These are phyloP conservation scores for Malachius bipustulatus DNA, from an alignment of 2,888 invertebrate genomes.

Conservation along the genomic window DNA sequence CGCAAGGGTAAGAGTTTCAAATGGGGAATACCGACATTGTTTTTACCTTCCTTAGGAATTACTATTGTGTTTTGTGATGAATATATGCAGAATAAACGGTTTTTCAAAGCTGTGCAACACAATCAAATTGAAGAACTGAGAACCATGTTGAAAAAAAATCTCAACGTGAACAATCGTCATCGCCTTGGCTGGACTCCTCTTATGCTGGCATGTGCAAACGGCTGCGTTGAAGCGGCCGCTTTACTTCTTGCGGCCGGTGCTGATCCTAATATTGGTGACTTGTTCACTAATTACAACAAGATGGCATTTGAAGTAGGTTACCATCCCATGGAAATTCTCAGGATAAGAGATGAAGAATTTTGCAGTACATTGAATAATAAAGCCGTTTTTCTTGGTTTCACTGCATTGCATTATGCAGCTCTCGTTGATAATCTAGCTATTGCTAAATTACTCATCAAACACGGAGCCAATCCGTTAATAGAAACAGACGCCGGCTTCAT, in stretches of 20 bases:
- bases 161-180: slow-evolving; percentile 59
- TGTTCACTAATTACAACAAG: slow-evolving; percentile 57
- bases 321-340: slow-evolving; percentile 60
- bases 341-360: slow-evolving; percentile 73
- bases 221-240: slow-evolving; percentile 47
- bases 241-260: slow-evolving; percentile 63
- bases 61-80: too few relatives aligned
- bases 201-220: slow-evolving; percentile 74
- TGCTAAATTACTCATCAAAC: slow-evolving; percentile 53
- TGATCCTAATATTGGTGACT: slow-evolving; percentile 62
- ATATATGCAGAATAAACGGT: slow-evolving; percentile 37
- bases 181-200: slow-evolving; percentile 77
- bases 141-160: slow-evolving; percentile 31
- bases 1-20: too few relatives aligned
- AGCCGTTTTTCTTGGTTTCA: slow-evolving; percentile 73
- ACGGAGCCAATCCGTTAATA: slow-evolving; percentile 60
- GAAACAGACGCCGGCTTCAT: slow-evolving; percentile 70
- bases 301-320: slow-evolving; percentile 53
- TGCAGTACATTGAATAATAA: slow-evolving; percentile 54
- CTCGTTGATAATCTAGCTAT: slow-evolving; percentile 55
- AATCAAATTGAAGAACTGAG: slow-evolving; percentile 39
- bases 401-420: slow-evolving; percentile 81
- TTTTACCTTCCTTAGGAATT: too few relatives aligned
- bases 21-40: too few relatives aligned
- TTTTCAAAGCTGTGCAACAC: slow-evolving; percentile 41